phyloP scores from a whole-genome alignment of 2,113 vertebrate genomes.

The Rhodinocichla rosea region DNA sequence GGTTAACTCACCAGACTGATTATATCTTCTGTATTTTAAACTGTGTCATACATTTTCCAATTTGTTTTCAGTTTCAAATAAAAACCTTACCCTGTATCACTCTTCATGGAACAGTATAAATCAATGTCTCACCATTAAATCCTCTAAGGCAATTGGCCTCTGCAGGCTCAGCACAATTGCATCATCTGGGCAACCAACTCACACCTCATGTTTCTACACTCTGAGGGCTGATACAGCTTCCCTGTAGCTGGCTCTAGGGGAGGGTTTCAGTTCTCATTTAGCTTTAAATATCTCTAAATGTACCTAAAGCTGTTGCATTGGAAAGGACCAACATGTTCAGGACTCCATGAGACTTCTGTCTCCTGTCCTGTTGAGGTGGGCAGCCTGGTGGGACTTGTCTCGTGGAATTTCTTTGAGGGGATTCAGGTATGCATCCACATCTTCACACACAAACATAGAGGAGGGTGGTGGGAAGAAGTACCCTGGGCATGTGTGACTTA shows the following conservation, averaged over 20 bases:
- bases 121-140: neutral
- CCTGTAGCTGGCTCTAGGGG: neutral
- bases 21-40: neutral
- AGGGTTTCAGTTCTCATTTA: neutral
- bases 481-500: neutral
- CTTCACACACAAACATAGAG: neutral
- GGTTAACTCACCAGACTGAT: neutral
- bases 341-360: neutral
- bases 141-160: neutral
- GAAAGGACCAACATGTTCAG: neutral
- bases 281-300: neutral
- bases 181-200: neutral
- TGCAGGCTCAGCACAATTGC: neutral
- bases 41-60: neutral
- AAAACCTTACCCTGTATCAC: neutral
- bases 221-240: neutral
- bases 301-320: neutral
- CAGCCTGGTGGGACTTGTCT: fast-evolving
- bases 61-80: neutral
- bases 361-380: neutral
- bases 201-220: neutral
- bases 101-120: neutral
- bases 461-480: neutral
- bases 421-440: neutral
- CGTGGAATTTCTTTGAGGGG: neutral